Evolutionary conservation across 1,140 invertebrate genomes (phyloP).

Genomic region (Elysia chlorotica): DNA sequence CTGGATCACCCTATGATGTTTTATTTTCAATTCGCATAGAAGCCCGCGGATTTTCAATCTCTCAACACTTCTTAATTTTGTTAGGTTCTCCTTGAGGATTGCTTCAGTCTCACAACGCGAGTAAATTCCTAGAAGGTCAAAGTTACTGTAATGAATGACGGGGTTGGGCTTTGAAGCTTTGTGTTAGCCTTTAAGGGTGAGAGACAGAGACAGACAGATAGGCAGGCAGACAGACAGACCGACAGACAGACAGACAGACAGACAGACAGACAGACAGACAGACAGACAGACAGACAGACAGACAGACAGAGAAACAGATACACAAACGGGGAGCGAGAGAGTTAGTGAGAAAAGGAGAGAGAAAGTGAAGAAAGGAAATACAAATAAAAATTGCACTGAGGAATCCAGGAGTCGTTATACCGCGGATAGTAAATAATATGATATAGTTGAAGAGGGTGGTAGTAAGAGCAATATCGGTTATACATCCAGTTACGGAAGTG

Average conservation of each 20-base stretch:
- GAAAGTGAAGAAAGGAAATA: not conserved
- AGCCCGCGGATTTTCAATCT: too few species aligned
- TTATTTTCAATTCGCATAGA: too few species aligned
- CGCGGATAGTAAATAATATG: not conserved
- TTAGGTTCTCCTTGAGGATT: too few species aligned
- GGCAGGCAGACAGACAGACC: too few species aligned
- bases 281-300: not conserved
- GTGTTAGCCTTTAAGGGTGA: too few species aligned
- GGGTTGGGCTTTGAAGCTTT: too few species aligned
- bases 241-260: not conserved
- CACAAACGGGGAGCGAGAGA: not conserved
- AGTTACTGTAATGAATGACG: too few species aligned
- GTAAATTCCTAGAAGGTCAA: too few species aligned
- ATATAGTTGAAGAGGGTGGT: not conserved
- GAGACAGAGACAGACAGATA: too few species aligned
- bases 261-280: not conserved
- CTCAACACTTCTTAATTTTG: too few species aligned
- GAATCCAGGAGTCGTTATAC: not conserved
- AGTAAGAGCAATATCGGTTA: not conserved
- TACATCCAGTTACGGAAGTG: not conserved
- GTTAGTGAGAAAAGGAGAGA: slow-evolving; percentile 5
- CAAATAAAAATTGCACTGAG: not conserved
- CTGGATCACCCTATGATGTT: too few species aligned
- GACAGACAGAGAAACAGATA: not conserved
- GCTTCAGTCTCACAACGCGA: too few species aligned